Conservation (phyloP, 2,113 vertebrate genomes). For the Tichodroma muraria region DNA sequence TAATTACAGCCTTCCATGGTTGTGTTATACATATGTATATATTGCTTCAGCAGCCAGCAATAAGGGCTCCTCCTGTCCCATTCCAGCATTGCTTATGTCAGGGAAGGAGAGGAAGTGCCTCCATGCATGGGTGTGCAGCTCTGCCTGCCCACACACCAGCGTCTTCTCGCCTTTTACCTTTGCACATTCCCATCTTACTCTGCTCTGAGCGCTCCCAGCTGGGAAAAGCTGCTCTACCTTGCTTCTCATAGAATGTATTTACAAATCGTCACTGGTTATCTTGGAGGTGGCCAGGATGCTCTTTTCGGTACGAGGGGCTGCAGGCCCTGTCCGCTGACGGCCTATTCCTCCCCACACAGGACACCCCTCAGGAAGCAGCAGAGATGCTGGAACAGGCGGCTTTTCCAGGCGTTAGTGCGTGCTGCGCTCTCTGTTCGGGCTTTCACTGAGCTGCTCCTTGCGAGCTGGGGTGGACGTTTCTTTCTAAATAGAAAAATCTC, state of each 20-base stretch:
- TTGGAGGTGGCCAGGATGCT: neutral
- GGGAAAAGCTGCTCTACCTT: neutral
- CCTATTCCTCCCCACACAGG: too few relatives aligned
- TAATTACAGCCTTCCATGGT: neutral
- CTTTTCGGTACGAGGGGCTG: rapidly evolving
- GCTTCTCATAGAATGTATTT: neutral
- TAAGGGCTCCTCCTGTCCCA: neutral
- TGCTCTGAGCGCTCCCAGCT: rapidly evolving
- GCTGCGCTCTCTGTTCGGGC: neutral
- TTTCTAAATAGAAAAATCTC: neutral
- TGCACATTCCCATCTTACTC: neutral
- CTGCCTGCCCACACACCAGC: neutral
- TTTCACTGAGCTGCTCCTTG: neutral
- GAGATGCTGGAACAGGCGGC: neutral
- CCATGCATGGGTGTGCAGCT: rapidly evolving
- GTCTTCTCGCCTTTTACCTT: rapidly evolving
- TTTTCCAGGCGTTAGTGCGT: rapidly evolving
- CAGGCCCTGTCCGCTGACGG: rapidly evolving
- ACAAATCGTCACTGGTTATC: rapidly evolving
- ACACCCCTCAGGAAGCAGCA: neutral
- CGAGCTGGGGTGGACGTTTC: rapidly evolving
- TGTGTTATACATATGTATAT: too few relatives aligned
- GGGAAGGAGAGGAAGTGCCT: neutral
- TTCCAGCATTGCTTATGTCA: rapidly evolving
- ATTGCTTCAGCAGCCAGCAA: neutral